A percentile compares a stretch with the other conserved stretches of the same genome.
Evolutionary conservation across 2,888 invertebrate species (phyloP).

Genomic region (Epistrophe grossulariae): DNA sequence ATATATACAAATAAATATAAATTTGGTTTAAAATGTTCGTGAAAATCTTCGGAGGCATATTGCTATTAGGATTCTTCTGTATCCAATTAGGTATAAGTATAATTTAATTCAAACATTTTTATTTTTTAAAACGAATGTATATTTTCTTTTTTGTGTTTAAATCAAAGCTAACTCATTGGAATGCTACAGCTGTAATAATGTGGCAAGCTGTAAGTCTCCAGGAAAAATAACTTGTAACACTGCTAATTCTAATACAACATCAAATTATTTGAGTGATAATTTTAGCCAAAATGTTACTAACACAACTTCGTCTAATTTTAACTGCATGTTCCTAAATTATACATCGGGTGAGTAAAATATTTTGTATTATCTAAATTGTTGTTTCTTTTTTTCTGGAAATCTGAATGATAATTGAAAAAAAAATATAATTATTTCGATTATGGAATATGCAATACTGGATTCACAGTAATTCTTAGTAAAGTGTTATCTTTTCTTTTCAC

Average conservation of each 20-base stretch:
- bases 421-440: too few species aligned
- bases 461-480: too few species aligned
- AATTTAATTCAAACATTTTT: not conserved
- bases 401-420: too few species aligned
- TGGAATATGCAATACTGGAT: too few species aligned
- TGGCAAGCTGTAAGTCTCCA: slow-evolving; percentile 18
- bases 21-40: slow-evolving; percentile 45
- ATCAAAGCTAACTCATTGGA: slow-evolving; percentile 51
- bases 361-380: not conserved
- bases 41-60: slow-evolving; percentile 34
- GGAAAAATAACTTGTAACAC: slow-evolving; percentile 12
- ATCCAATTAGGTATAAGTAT: slow-evolving; percentile 43
- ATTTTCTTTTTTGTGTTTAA: not conserved
- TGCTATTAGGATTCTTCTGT: slow-evolving; percentile 54
- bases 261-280: not conserved
- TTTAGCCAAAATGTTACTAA: slow-evolving; percentile 32
- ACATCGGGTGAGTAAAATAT: slow-evolving; percentile 40
- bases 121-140: not conserved
- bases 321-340: slow-evolving; percentile 50
- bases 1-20: too few species aligned
- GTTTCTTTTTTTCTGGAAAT: too few species aligned
- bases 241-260: slow-evolving; percentile 26
- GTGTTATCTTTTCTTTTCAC: too few species aligned
- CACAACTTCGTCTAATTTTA: slow-evolving; percentile 15
- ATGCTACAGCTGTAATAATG: slow-evolving; percentile 40